phyloP scores from a whole-genome alignment of 2,888 invertebrate species.

The Xestia xanthographa region DNA sequence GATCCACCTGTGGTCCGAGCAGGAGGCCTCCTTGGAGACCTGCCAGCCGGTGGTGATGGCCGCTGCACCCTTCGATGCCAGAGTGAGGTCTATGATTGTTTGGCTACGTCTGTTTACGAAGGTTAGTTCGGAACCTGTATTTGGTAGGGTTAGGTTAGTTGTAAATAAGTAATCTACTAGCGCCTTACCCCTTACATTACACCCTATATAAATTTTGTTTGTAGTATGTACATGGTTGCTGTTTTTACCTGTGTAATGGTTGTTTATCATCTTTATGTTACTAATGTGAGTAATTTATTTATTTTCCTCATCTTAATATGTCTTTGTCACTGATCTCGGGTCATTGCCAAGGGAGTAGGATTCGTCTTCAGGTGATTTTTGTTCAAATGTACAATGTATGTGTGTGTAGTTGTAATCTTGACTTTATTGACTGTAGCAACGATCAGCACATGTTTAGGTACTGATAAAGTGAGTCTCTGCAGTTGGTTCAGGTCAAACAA shows the following conservation, averaged over 20 bases:
- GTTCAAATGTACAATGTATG: no score
- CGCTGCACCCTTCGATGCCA: no score
- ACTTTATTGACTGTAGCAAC: background rate
- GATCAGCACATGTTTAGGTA: constrained; percentile 4
- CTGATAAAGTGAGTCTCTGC: background rate
- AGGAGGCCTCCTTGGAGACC: no score
- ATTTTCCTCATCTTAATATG: constrained; percentile 30
- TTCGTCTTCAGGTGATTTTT: background rate
- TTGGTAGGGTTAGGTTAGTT: no score
- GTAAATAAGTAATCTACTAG: no score
- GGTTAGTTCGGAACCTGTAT: no score
- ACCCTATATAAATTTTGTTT: constrained; percentile 34
- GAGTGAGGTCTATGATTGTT: no score
- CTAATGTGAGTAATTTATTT: constrained; percentile 4
- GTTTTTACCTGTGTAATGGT: constrained; percentile 18
- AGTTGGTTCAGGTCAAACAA: background rate
- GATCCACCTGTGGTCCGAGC: no score
- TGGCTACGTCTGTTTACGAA: no score
- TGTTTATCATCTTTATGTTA: constrained; percentile 15
- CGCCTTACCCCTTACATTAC: no score
- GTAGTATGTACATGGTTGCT: background rate
- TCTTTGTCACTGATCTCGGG: constrained; percentile 3
- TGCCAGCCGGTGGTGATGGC: no score
- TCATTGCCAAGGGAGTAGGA: background rate
- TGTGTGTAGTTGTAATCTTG: background rate